Evolutionary conservation across 2,888 invertebrate genomes (phyloP).

Genomic region (Caenorhabditis sp.): DNA sequence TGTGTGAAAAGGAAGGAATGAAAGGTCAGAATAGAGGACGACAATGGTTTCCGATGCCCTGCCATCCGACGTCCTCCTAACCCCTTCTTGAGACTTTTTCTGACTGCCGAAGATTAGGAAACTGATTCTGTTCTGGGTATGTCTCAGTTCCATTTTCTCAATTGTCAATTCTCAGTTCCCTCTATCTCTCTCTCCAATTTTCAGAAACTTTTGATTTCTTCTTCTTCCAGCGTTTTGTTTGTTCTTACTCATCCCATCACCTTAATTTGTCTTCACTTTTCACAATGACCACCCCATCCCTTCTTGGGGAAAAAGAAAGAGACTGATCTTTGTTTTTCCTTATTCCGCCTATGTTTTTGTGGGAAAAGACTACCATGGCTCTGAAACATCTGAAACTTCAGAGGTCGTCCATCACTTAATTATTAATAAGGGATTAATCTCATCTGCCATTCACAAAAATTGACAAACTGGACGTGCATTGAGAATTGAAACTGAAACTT

Average conservation of each 20-base stretch:
- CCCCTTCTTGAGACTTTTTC: slow-evolving; percentile 43
- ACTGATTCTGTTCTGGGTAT: slow-evolving; percentile 39
- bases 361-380: too few species aligned
- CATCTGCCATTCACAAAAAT: slow-evolving; percentile 30
- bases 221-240: too few species aligned
- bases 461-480: too few species aligned
- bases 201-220: slow-evolving; percentile 24
- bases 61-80: slow-evolving; percentile 32
- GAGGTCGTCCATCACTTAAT: slow-evolving; percentile 7
- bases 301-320: background rate
- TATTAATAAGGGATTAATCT: slow-evolving; percentile 52
- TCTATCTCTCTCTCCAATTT: background rate
- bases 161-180: slow-evolving; percentile 3
- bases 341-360: too few species aligned
- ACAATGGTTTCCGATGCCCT: slow-evolving; percentile 48
- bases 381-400: slow-evolving; percentile 3
- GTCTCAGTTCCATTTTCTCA: too few species aligned
- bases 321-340: background rate
- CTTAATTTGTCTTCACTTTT: slow-evolving; percentile 54
- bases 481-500: too few species aligned
- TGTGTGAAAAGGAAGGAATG: slow-evolving; percentile 48
- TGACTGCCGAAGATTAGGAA: slow-evolving; percentile 39
- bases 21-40: slow-evolving; percentile 54
- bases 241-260: slow-evolving; percentile 1
- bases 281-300: slow-evolving; percentile 30